phyloP scores from a whole-genome alignment of 2,113 vertebrate genomes.

The Etheostoma spectabile region DNA sequence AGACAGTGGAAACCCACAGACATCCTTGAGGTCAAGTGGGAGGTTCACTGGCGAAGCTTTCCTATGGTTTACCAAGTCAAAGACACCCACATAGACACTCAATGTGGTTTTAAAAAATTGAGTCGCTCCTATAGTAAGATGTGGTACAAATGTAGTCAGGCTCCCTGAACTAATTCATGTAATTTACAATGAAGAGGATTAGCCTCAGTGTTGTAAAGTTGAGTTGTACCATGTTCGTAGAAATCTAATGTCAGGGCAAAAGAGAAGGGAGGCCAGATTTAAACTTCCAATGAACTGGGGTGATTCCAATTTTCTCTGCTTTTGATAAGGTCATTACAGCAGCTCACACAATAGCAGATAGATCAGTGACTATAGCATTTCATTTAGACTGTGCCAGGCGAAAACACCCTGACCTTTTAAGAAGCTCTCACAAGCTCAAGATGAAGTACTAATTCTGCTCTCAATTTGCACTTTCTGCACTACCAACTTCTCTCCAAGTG shows the following conservation, averaged over 20 bases:
- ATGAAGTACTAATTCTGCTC: constrained; percentile 57
- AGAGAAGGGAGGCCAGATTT: constrained; percentile 15
- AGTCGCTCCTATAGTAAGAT: constrained; percentile 32
- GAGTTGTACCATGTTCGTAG: constrained; percentile 14
- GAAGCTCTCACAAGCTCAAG: constrained; percentile 44
- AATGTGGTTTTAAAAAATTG: constrained; percentile 47
- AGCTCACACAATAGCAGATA: constrained; percentile 54
- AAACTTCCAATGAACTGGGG: constrained; percentile 53
- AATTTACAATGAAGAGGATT: constrained; percentile 50
- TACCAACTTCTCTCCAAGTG: constrained; percentile 48
- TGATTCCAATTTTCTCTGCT: constrained; percentile 48
- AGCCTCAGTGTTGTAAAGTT: constrained; percentile 33
- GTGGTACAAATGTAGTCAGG: constrained; percentile 32
- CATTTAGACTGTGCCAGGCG: constrained; percentile 55
- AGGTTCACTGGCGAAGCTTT: constrained; percentile 54
- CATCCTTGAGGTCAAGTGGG: constrained; percentile 77
- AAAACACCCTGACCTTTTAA: constrained; percentile 76
- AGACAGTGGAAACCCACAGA: constrained; percentile 76
- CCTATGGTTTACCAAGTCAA: constrained; percentile 64
- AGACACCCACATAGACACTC: constrained; percentile 64
- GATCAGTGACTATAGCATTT: constrained; percentile 63
- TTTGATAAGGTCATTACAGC: constrained; percentile 76
- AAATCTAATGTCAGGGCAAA: constrained; percentile 33
- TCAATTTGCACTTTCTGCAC: constrained; percentile 46
- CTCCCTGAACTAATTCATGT: constrained; percentile 58